Evolutionary conservation across 2,888 invertebrate species (phyloP), one percentile per base, ranked within the genome.

Genomic region (Gibbula magus): DNA sequence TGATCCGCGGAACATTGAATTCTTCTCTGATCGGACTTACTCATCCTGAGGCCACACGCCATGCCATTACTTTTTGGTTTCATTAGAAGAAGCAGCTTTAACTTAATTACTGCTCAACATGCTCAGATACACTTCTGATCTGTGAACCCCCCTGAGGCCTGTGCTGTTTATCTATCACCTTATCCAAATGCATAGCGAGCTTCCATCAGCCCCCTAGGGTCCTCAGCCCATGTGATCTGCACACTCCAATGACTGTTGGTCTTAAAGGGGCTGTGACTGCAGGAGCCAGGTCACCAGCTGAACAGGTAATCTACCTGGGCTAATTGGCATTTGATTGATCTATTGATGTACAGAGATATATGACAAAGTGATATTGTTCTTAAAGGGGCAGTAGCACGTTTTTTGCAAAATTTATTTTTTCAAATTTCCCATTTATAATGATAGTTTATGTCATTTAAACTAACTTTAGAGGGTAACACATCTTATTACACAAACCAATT

Each of bases 101-200:
- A 73, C 67, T 78, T 70, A 78, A 78, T 78, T 78, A 78, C 78
- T 20, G 22, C 45, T 39, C 53, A 78, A 73, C 78, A 53, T 54
- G 73, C 29, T n/a, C 25, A 35, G 73, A 78, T 78, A 78, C 53
- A 61, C 73, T 35, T 32, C 39, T 78, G 78, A 78, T 78, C 73
- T 25, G 29, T 5, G 18, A 73, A 53, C 52, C 29, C 70, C 78
- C 78, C 35, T 4, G 70, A 53, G 54, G 32, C 39, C 70, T 10
- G 32, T 32, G 32, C 73, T 73, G 78, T 78, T 77, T 78, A 78
- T 78, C 78, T 78, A 54, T 78, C 78, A 66, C 78, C 73, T 78
- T 73, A 78, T 78, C 73, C 78, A 78, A 73, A 78, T 78, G 67
- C 73, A 73, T 52, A 73, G 53, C 70, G 13, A n/a, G 45, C 52